These are phyloP conservation scores for Glaucidium brasilianum DNA, from an alignment of 2,113 vertebrate species.

Conservation along the genomic window DNA sequence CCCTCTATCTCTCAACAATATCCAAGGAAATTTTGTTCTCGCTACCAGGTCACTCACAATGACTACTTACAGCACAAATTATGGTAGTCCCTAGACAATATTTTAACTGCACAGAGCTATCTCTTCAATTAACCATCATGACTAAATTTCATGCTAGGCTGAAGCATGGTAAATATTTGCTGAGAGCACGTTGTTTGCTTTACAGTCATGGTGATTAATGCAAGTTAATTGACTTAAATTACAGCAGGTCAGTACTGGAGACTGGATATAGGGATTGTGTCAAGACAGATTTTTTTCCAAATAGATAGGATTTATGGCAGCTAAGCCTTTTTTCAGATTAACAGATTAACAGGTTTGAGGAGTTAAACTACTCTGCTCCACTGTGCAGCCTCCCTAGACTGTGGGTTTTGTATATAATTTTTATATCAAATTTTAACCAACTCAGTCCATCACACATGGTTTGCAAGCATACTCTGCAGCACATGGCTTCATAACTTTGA, in stretches of 20 bases:
- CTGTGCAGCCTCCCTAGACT: background rate
- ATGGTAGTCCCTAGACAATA: background rate
- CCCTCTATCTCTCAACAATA: background rate
- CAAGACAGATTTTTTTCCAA: conserved; percentile 1
- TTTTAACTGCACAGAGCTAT: conserved; percentile 19
- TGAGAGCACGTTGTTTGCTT: conserved; percentile 10
- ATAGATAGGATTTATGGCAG: background rate
- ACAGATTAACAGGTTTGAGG: background rate
- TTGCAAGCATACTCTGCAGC: background rate
- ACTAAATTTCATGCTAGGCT: conserved; percentile 26
- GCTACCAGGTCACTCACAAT: background rate
- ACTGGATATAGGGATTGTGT: background rate
- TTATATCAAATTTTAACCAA: background rate
- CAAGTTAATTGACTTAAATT: conserved; percentile 47
- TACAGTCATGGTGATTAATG: conserved; percentile 38
- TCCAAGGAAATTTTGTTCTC: background rate
- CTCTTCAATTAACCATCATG: conserved; percentile 16
- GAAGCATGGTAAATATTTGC: conserved; percentile 29
- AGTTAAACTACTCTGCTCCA: background rate
- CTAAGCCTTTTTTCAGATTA: background rate
- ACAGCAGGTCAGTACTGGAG: background rate
- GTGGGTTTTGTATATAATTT: background rate
- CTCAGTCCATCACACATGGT: background rate
- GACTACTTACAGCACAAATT: background rate
- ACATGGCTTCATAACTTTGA: background rate